Conservation (phyloP, 2,113 vertebrate genomes). For the Callopanchax toddi region DNA sequence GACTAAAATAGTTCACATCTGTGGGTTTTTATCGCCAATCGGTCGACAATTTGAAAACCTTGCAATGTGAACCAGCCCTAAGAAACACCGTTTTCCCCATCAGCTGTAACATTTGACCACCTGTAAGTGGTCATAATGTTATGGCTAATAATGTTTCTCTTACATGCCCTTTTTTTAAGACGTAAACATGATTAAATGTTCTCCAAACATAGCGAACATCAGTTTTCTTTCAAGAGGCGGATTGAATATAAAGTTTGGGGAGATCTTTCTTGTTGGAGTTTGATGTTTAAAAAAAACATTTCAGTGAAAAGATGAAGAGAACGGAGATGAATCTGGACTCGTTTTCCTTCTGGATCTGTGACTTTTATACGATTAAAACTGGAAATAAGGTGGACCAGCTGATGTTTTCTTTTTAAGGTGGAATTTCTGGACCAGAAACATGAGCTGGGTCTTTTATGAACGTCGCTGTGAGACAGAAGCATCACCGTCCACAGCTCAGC, state of each 20-base stretch:
- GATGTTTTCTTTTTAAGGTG: background rate
- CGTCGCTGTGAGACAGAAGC: background rate
- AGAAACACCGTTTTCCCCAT: background rate
- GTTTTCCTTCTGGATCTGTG: background rate
- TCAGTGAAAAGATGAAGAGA: background rate
- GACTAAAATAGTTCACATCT: no score
- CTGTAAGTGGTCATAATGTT: background rate
- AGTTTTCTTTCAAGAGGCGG: no score
- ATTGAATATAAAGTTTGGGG: background rate
- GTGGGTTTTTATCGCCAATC: no score
- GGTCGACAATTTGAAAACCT: no score
- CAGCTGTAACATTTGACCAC: background rate
- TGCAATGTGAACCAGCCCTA: no score
- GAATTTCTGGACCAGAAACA: conserved; percentile 7
- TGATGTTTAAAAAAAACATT: no score
- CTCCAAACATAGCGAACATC: no score
- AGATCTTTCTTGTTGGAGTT: background rate
- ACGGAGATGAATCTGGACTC: background rate
- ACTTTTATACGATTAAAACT: background rate
- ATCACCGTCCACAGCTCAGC: no score
- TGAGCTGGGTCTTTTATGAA: conserved; percentile 3
- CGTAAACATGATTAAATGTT: no score
- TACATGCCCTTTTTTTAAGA: background rate
- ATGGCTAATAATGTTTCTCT: background rate
- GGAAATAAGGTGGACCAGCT: background rate